Conservation (phyloP, 2,113 vertebrate genomes). For the Chlorodrepanis virens region DNA sequence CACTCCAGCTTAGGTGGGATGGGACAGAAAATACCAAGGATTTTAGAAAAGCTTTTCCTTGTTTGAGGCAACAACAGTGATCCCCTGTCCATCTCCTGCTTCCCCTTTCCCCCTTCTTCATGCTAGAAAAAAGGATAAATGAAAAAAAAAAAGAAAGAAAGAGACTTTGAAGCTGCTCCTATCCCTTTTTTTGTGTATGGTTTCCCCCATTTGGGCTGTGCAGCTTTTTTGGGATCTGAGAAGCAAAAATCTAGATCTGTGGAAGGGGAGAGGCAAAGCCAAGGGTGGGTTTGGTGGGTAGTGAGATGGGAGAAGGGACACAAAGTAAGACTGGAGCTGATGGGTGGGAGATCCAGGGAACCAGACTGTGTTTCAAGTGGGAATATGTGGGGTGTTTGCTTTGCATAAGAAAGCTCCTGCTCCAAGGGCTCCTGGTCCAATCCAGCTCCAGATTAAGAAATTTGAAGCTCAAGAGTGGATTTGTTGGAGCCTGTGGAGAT, state of each 20-base stretch:
- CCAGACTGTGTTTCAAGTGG: not conserved
- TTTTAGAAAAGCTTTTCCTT: not conserved
- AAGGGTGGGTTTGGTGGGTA: not conserved
- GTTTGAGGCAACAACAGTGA: not conserved
- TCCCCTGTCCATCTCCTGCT: not conserved
- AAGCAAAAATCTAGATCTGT: not conserved
- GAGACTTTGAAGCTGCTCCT: not conserved
- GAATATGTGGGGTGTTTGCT: not conserved
- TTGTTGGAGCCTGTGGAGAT: not conserved
- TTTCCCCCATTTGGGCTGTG: accelerated
- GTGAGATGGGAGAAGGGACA: not conserved
- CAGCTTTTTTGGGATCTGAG: not conserved
- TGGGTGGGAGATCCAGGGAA: not conserved
- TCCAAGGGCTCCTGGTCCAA: not conserved
- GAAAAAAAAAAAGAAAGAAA: no score
- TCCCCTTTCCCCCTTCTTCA: not conserved
- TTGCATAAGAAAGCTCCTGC: not conserved
- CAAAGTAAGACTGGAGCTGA: not conserved
- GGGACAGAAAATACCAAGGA: not conserved
- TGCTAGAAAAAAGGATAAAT: not conserved
- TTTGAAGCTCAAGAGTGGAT: not conserved
- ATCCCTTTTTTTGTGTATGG: not conserved
- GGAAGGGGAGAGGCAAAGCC: not conserved
- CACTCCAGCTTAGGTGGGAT: not conserved
- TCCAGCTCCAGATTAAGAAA: not conserved